These are phyloP conservation scores for Aricia artaxerxes DNA, from an alignment of 2,888 invertebrate species.

Conservation along the genomic window DNA sequence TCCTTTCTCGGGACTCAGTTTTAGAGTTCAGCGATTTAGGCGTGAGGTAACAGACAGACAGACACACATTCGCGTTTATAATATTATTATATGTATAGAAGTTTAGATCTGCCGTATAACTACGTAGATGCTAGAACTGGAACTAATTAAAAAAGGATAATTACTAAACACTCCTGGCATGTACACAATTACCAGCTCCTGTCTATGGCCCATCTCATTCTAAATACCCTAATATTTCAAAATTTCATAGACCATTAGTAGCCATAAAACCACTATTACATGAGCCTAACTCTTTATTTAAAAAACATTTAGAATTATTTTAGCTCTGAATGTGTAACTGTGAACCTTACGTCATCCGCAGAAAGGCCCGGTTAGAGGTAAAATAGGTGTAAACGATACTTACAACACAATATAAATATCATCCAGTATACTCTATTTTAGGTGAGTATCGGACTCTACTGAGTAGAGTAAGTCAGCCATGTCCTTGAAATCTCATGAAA, in stretches of 20 bases:
- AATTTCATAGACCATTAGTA: conserved; percentile 17
- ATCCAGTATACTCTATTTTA: neutral
- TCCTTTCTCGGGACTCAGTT: too few species aligned
- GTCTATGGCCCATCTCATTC: neutral
- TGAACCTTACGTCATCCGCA: neutral
- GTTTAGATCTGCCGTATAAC: neutral
- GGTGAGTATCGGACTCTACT: too few species aligned
- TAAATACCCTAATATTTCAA: neutral
- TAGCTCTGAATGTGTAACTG: neutral
- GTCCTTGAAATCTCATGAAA: too few species aligned
- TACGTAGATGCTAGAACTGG: neutral
- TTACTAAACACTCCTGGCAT: neutral
- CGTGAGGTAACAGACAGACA: too few species aligned
- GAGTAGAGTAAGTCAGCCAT: too few species aligned
- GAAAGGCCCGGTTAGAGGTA: neutral
- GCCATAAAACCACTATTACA: neutral
- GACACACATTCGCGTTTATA: too few species aligned
- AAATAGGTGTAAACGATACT: neutral
- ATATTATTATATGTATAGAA: too few species aligned
- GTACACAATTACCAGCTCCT: neutral
- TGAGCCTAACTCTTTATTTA: neutral
- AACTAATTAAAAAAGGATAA: neutral
- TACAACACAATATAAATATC: neutral
- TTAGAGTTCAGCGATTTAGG: too few species aligned
- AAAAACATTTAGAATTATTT: neutral